phyloP scores from a whole-genome alignment of 2,888 invertebrate genomes.

The Ethmia dodecea region DNA sequence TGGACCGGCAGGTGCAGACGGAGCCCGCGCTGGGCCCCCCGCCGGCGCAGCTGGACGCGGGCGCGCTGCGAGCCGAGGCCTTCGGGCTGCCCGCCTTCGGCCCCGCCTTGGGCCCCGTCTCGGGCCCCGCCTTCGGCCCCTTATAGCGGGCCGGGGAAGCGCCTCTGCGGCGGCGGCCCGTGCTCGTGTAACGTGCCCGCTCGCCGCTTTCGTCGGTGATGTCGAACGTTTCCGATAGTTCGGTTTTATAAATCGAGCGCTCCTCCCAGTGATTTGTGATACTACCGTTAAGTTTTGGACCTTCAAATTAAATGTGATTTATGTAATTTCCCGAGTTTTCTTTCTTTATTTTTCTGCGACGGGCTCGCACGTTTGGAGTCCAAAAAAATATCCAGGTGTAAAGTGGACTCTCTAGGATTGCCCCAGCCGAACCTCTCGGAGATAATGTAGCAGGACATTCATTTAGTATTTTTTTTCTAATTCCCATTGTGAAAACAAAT shows the following conservation, averaged over 20 bases:
- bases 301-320: not conserved
- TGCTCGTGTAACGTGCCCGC: conserved; percentile 22
- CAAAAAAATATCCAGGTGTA: too few relatives aligned
- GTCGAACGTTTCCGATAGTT: conserved; percentile 2
- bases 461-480: too few relatives aligned
- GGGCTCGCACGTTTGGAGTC: not conserved
- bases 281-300: not conserved
- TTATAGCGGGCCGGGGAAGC: conserved; percentile 22
- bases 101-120: conserved; percentile 18
- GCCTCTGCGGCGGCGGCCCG: conserved; percentile 13
- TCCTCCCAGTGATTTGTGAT: conserved; percentile 20
- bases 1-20: conserved; percentile 35
- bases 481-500: too few relatives aligned
- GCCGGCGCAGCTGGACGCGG: conserved; percentile 21
- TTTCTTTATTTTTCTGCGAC: not conserved
- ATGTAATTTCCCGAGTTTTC: not conserved
- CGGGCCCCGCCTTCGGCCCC: conserved; percentile 23
- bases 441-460: too few relatives aligned
- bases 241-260: conserved; percentile 30
- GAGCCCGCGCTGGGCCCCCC: conserved; percentile 36
- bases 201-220: conserved; percentile 28
- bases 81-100: conserved; percentile 5
- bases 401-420: too few relatives aligned
- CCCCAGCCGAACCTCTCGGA: too few relatives aligned
- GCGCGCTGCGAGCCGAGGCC: conserved; percentile 10